phyloP scores from a whole-genome alignment of 2,113 vertebrate genomes.

The Paramisgurnus dabryanus region DNA sequence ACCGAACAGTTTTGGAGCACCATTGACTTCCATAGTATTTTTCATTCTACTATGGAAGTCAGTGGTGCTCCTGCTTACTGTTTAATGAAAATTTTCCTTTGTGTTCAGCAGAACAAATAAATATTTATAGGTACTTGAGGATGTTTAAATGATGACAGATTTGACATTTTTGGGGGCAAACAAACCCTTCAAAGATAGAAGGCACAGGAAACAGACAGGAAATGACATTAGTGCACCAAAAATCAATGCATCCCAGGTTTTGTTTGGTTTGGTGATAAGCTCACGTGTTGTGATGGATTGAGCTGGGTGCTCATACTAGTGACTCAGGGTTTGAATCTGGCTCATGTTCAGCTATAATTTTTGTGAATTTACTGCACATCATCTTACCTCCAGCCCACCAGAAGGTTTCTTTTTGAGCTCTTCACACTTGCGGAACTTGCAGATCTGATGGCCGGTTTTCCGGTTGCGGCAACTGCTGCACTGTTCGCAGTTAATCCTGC shows the following conservation, averaged over 20 bases:
- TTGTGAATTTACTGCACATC: neutral
- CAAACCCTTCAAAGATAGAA: too few relatives aligned
- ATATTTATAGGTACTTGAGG: neutral
- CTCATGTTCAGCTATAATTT: neutral
- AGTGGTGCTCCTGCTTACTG: too few relatives aligned
- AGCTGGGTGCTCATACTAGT: slow-evolving; percentile 3
- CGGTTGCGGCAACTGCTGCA: slow-evolving; percentile 99
- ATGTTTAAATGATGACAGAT: too few relatives aligned
- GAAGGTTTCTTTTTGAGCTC: slow-evolving; percentile 99
- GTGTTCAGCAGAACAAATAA: neutral
- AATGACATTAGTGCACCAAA: too few relatives aligned
- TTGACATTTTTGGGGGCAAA: too few relatives aligned
- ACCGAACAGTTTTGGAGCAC: too few relatives aligned
- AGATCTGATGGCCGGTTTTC: slow-evolving; percentile 99
- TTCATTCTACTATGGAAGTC: too few relatives aligned
- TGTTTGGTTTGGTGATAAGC: too few relatives aligned
- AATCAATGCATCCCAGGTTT: too few relatives aligned
- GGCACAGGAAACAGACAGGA: too few relatives aligned
- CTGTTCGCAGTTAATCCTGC: slow-evolving; percentile 98
- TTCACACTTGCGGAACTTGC: slow-evolving; percentile 99
- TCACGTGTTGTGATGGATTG: neutral
- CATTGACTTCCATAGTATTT: too few relatives aligned
- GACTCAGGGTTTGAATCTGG: neutral
- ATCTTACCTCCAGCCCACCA: slow-evolving; percentile 73
- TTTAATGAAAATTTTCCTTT: too few relatives aligned